Conservation (phyloP, 2,797 vertebrate genomes). For the Sibirionetta formosa region DNA sequence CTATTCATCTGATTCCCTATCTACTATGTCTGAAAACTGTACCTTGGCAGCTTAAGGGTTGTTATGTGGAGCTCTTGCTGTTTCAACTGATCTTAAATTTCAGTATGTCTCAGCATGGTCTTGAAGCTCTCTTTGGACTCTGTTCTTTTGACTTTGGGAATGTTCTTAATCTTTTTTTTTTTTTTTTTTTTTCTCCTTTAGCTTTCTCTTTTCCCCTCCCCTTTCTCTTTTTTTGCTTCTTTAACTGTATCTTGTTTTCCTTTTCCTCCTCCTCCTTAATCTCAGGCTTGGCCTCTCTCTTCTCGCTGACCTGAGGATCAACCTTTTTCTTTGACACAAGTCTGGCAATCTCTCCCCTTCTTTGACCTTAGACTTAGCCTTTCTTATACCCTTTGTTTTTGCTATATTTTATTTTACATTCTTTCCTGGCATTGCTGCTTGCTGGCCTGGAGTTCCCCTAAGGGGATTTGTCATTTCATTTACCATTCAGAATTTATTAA, state of each 20-base stretch:
- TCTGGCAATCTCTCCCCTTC: not conserved
- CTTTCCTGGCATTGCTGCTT: slow-evolving; percentile 5
- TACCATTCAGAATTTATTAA: slow-evolving; percentile 51
- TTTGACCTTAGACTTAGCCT: slow-evolving; percentile 60
- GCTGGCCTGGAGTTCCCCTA: not conserved
- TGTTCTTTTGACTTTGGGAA: not conserved
- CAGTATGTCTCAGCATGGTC: slow-evolving; percentile 31
- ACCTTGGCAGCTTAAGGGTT: slow-evolving; percentile 6
- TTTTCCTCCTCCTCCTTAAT: slow-evolving; percentile 63
- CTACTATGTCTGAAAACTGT: not conserved
- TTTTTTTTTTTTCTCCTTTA: not conserved
- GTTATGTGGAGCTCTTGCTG: slow-evolving; percentile 33
- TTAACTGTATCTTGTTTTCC: not conserved
- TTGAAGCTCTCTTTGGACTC: slow-evolving; percentile 17
- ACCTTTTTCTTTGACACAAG: slow-evolving; percentile 21
- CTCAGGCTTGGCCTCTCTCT: slow-evolving; percentile 43
- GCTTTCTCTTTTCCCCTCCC: not conserved
- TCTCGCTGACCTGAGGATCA: not conserved
- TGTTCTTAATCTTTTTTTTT: not conserved
- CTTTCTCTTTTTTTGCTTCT: slow-evolving; percentile 17
- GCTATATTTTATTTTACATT: not conserved
- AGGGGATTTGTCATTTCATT: not conserved
- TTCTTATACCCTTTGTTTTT: not conserved
- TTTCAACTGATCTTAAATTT: slow-evolving; percentile 50
- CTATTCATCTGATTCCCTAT: slow-evolving; percentile 22